Base-by-base conservation (phyloP, 1,140 invertebrate species). In the Habropoda laboriosa region DNA sequence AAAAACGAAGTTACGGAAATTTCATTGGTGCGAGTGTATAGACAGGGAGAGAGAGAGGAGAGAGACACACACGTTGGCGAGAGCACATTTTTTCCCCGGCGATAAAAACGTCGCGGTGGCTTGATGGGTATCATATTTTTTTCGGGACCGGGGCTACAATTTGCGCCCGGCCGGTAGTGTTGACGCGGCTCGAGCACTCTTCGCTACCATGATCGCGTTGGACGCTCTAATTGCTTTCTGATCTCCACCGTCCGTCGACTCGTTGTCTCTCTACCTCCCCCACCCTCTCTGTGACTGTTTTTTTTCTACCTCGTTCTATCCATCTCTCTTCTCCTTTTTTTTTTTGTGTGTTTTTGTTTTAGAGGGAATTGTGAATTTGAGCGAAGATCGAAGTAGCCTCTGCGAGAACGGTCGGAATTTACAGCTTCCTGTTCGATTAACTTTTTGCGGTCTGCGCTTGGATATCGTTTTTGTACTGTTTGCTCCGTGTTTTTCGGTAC, bases 101-200 rank as follows among this genome's bases (percentile, higher is more conserved):
- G 83, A 86, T 86, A 82, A 86, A 86, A 86, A 86, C 72, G 83
- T 86, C 80, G 76, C 67, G 80, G 83, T 47, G 47, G 80, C 80
- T 80, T 68, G 83, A 80, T 75, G 80, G 58, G 71, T 85, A 70
- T 86, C 80, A 86, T 86, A 86, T 80, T 85, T 85, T 80, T 81
- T 45, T 51, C 63, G 63, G 72, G 78, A 53, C 30, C 21, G 53
- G 76, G 51, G 66, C 45, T 53, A 57, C 58, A 86, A 85, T 86
- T 85, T 85, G 58, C 66, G 49, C 51, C 18, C n/a, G n/a, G 49
- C 58, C 67, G 55, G 66, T 70, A 58, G 66, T 58, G 75, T 78
- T 71, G 75, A 78, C 75, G 75, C 66, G 53, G 75, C 66, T 71
- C 55, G 55, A 78, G 55, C 42, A 61, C 75, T 60, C 75, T 58